A percentile compares a stretch with the other conserved stretches of the same genome.
Evolutionary conservation across 2,888 invertebrate genomes (phyloP).

Genomic region (Arctia plantaginis): DNA sequence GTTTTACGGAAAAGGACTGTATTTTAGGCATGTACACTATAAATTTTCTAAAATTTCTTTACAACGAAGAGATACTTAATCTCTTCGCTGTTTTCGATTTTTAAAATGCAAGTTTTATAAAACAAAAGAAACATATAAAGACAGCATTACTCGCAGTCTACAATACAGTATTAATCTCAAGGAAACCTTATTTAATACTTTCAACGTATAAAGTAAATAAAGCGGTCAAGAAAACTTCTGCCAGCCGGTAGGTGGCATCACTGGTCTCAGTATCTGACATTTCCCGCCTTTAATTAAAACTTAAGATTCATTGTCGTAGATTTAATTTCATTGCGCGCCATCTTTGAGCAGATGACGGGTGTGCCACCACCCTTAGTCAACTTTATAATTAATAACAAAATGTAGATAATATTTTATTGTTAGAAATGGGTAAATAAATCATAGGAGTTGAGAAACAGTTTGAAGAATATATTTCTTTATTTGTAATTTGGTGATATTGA

Average conservation of each 20-base stretch:
- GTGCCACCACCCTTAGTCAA: conserved; percentile 44
- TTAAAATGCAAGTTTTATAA: neutral
- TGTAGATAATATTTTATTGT: conserved; percentile 38
- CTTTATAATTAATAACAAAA: conserved; percentile 57
- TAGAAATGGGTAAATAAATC: conserved; percentile 31
- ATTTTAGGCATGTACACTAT: neutral
- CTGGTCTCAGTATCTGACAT: conserved; percentile 51
- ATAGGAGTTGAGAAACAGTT: conserved; percentile 14
- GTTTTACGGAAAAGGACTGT: neutral
- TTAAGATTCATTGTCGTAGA: conserved; percentile 67
- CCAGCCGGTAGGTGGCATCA: conserved; percentile 35
- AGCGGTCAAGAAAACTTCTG: conserved; percentile 44
- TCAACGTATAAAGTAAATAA: conserved; percentile 22
- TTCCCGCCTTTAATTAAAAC: conserved; percentile 75
- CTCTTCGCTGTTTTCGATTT: neutral
- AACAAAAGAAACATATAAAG: neutral
- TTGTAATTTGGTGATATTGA: neutral
- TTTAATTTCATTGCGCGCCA: conserved; percentile 64
- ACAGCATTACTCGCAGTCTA: too few species aligned
- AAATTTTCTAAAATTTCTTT: neutral
- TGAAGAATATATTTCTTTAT: neutral
- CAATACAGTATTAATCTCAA: neutral
- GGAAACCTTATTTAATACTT: neutral
- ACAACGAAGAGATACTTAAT: neutral
- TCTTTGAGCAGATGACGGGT: conserved; percentile 58